phyloP scores from a whole-genome alignment of 2,888 invertebrate species.

The Zootermopsis nevadensis region DNA sequence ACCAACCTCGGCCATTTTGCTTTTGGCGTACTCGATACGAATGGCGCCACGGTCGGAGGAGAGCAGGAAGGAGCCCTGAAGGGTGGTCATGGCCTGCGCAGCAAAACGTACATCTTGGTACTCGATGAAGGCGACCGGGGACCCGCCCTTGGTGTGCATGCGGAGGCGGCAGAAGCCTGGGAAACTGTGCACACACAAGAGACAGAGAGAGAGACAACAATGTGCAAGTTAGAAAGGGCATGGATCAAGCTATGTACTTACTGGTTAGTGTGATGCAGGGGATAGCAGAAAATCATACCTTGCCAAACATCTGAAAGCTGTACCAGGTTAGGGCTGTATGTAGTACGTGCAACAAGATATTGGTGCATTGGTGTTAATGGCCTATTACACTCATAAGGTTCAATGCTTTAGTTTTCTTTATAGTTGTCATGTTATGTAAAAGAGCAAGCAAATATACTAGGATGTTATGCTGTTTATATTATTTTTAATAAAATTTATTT shows the following conservation, averaged over 20 bases:
- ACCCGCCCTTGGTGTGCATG: conserved; percentile 88
- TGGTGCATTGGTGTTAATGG: background rate
- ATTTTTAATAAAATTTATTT: no score
- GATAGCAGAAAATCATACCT: no score
- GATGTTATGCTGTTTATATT: no score
- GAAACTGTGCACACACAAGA: conserved; percentile 79
- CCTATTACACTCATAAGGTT: no score
- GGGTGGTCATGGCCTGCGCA: conserved; percentile 89
- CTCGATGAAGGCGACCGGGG: conserved; percentile 98
- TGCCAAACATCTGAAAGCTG: conserved; percentile 40
- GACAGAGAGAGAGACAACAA: conserved; percentile 48
- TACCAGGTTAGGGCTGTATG: background rate
- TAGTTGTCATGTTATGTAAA: no score
- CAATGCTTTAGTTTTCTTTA: no score
- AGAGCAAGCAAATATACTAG: no score
- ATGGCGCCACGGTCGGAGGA: conserved; percentile 97
- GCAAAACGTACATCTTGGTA: conserved; percentile 94
- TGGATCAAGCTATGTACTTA: conserved; percentile 15
- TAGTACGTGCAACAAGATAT: background rate
- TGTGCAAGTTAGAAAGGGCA: conserved; percentile 48
- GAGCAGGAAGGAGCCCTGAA: conserved; percentile 96
- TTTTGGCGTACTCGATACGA: conserved; percentile 98
- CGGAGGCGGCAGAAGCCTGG: conserved; percentile 98
- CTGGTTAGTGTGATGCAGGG: conserved; percentile 40
- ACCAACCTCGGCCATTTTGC: conserved; percentile 92